These are phyloP conservation scores for Lissonota sp. DNA, from an alignment of 2,888 invertebrate genomes.

Conservation along the genomic window DNA sequence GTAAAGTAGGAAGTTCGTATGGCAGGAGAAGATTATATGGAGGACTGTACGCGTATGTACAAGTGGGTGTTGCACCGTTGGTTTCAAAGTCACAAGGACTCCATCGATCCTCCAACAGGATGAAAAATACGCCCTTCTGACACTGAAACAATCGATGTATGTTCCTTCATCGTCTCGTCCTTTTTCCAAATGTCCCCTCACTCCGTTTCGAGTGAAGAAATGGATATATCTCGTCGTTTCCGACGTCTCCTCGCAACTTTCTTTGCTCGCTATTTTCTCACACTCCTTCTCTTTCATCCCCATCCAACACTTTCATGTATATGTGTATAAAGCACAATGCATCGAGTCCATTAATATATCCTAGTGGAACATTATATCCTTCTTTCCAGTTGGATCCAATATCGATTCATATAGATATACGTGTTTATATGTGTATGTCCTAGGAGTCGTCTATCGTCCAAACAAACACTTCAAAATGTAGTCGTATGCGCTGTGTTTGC, in stretches of 20 bases:
- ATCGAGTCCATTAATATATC: slow-evolving; percentile 42
- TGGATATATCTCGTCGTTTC: slow-evolving; percentile 23
- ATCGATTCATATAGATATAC: slow-evolving; percentile 24
- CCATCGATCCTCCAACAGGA: not conserved
- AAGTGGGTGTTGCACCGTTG: too few species aligned
- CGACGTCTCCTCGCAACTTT: slow-evolving; percentile 25
- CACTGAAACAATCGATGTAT: slow-evolving; percentile 8
- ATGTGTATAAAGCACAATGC: not conserved
- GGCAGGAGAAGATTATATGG: slow-evolving; percentile 43
- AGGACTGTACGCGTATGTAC: not conserved
- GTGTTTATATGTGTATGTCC: not conserved
- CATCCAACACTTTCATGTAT: not conserved
- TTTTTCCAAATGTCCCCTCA: slow-evolving; percentile 33
- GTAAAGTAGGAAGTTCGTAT: slow-evolving; percentile 72
- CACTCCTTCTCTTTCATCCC: not conserved
- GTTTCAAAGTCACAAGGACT: too few species aligned
- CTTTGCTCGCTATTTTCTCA: slow-evolving; percentile 6
- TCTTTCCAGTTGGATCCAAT: slow-evolving; percentile 44
- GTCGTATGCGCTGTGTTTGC: not conserved
- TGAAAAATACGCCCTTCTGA: not conserved
- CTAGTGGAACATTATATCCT: slow-evolving; percentile 34
- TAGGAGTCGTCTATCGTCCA: slow-evolving; percentile 14
- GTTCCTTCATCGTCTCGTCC: slow-evolving; percentile 41
- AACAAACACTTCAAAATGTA: slow-evolving; percentile 23
- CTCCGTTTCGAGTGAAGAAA: slow-evolving; percentile 5